Evolutionary conservation across 1,140 invertebrate genomes (phyloP).

Genomic region (Drosophila serrata): DNA sequence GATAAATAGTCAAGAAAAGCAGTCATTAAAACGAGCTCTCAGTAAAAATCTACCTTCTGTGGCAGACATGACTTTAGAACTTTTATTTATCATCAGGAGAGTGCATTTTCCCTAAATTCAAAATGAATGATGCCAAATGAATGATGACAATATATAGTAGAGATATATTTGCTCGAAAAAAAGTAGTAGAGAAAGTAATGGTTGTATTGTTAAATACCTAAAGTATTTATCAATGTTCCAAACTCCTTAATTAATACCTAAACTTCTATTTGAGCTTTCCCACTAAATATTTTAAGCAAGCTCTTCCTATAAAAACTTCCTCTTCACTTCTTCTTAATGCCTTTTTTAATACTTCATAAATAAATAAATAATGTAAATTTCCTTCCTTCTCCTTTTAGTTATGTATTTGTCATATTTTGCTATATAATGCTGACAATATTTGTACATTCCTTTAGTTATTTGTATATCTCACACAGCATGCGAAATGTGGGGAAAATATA

Average conservation of each 20-base stretch:
- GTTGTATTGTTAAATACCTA: too few relatives aligned
- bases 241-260: too few relatives aligned
- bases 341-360: background rate
- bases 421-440: background rate
- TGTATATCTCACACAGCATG: conserved; percentile 27
- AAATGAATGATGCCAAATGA: conserved; percentile 8
- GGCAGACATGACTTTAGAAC: conserved; percentile 6
- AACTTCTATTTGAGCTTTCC: background rate
- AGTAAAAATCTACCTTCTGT: background rate
- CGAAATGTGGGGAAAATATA: conserved; percentile 34
- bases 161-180: background rate
- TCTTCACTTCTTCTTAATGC: background rate
- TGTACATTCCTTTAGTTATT: conserved; percentile 12
- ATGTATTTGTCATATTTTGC: background rate
- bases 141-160: background rate
- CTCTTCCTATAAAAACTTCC: too few relatives aligned
- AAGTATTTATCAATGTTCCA: too few relatives aligned
- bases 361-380: background rate
- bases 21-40: conserved; percentile 15
- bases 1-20: background rate
- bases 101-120: conserved; percentile 7
- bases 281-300: background rate
- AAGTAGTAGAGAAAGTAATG: background rate
- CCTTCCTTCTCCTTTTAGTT: background rate
- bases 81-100: background rate